Base-by-base conservation (phyloP, 2,888 invertebrate genomes). In the Cephus runcator region DNA sequence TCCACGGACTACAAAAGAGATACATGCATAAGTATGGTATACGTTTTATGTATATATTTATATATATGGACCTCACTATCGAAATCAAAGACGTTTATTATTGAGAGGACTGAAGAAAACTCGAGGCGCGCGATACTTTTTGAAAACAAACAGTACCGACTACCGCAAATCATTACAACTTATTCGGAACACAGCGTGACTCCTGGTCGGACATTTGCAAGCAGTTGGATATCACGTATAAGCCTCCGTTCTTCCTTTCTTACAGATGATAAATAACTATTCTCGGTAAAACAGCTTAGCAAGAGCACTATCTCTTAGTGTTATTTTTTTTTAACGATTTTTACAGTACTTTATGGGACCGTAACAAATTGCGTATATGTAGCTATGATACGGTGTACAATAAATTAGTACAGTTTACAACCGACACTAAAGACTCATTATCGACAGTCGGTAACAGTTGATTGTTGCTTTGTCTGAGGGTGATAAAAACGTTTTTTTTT, bases 81-180 rank as follows among this genome's bases (percentile, higher is more conserved):
- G 77, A 82, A 82, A 80, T 76, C 80, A 74, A 82, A 36, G 75
- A 78, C 78, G 76, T 79, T 81, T 80, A 78, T 81, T 81, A 77
- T 81, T 75, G 75, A 56, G 40, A 71, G 34, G 4, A 31, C 33
- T 34, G 76, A 78, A 82, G 78, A 75, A 77, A 78, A 80, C 56
- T 23, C 56, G 23, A 56, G 33, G n/a, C 34, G 75, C 40, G 56
- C 73, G 73, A 75, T 75, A 77, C 56, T 9, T 56, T 56, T 56
- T 56, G 6, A 56, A 56, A 15, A 23, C 56, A 23, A 56, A 56
- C 23, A 56, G 9, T 56, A 23, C 56, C 56, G 56, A 56, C 56
- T 56, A 56, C 1, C 23, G 56, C 56, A 23, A 56, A 56, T 56
- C 56, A 2, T 56, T 9, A 23, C 23, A 56, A 56, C 56, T 23